A percentile compares a stretch with the other conserved stretches of the same genome.
Evolutionary conservation across 2,797 vertebrate species (phyloP).

Genomic region (Hyperoplus immaculatus): DNA sequence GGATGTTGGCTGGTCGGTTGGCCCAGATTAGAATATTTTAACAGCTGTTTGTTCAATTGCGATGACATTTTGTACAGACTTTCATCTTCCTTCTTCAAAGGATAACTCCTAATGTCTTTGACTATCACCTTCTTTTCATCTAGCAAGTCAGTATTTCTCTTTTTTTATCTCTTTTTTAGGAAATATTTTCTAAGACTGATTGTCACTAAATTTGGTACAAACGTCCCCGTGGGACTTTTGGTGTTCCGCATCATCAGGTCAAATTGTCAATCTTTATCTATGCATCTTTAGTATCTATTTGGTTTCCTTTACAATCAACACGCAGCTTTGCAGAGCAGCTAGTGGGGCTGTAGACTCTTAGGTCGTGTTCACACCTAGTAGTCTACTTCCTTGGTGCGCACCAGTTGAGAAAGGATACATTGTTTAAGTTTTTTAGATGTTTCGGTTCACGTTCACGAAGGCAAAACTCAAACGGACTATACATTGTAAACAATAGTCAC

Average conservation of each 20-base stretch:
- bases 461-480: too few species aligned
- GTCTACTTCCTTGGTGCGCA: too few species aligned
- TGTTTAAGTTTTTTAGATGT: too few species aligned
- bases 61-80: neutral
- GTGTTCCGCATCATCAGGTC: neutral
- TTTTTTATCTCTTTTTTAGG: too few species aligned
- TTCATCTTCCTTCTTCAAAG: constrained; percentile 1
- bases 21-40: neutral
- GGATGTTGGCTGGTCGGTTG: neutral
- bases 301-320: neutral
- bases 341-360: neutral
- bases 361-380: too few species aligned
- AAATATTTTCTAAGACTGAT: too few species aligned
- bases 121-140: neutral
- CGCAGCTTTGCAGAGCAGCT: neutral
- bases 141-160: too few species aligned
- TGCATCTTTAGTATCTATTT: neutral
- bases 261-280: neutral
- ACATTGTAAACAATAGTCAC: too few species aligned
- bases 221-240: too few species aligned
- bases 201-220: too few species aligned
- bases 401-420: too few species aligned
- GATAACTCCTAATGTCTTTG: neutral
- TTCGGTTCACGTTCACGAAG: too few species aligned
- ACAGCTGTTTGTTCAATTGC: neutral